Evolutionary conservation across 1,140 invertebrate genomes (phyloP).

Genomic region (Aphaenogaster floridana): DNA sequence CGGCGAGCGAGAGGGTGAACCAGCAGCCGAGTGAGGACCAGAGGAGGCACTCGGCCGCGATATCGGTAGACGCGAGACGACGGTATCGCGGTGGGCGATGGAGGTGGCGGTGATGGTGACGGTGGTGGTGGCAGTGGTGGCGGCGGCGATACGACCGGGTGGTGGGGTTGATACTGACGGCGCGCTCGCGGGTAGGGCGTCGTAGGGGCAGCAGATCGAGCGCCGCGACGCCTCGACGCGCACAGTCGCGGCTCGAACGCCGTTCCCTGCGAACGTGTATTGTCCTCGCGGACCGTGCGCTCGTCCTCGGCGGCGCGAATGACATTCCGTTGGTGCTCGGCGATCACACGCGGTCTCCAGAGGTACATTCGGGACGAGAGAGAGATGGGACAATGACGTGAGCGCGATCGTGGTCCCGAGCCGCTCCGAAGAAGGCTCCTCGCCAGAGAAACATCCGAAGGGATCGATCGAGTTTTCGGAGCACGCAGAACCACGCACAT

Average conservation of each 20-base stretch:
- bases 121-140: slow-evolving; percentile 82
- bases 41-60: slow-evolving; percentile 59
- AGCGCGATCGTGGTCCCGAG: background rate
- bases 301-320: slow-evolving; percentile 50
- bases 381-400: background rate
- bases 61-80: slow-evolving; percentile 58
- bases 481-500: slow-evolving; percentile 34
- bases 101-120: slow-evolving; percentile 69
- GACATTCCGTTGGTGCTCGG: slow-evolving; percentile 32
- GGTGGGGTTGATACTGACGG: slow-evolving; percentile 75
- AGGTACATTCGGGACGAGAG: background rate
- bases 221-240: slow-evolving; percentile 83
- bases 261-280: slow-evolving; percentile 82
- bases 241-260: slow-evolving; percentile 85
- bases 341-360: slow-evolving; percentile 1
- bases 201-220: slow-evolving; percentile 84
- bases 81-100: slow-evolving; percentile 46
- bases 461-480: slow-evolving; percentile 32
- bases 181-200: slow-evolving; percentile 78
- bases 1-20: slow-evolving; percentile 72
- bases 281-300: slow-evolving; percentile 63
- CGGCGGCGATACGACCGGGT: slow-evolving; percentile 68
- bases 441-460: background rate
- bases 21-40: slow-evolving; percentile 67
- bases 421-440: background rate